Evolutionary conservation across 2,797 vertebrate genomes (phyloP), one percentile per base, ranked within the genome.

Genomic region (Danio choprae): DNA sequence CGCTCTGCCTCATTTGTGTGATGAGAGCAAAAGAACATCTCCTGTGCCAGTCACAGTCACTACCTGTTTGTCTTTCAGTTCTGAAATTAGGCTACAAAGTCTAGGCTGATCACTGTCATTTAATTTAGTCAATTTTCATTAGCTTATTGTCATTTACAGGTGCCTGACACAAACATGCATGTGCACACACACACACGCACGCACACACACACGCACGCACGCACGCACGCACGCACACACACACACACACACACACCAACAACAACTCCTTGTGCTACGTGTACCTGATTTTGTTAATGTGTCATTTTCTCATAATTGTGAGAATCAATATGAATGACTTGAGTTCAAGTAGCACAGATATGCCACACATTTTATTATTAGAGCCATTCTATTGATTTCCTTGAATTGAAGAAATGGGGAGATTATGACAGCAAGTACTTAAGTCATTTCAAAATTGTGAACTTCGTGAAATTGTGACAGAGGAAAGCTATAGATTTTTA

Each of bases 381-480:
- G 11, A n/a, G 0, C 5, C 40, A 55, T 75, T 56, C 13, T 29
- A 71, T 56, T 20, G 11, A 76, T 60, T 43, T 11, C 7, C 20
- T 15, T 64, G 22, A 60, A 72, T 7, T 20, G 41, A 9, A 40
- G 16, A 7, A 53, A 41, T 51, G 3, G 18, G 2, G 36, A 63
- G 48, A 15, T 41, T 53, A 40, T 51, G 48, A 18, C 41, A 69
- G 40, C 74, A 62, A 73, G 7, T 38, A 43, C 69, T 72, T 13
- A 67, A 67, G 29, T 43, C 60, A 73, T 53, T 77, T 72, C 68
- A 73, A 69, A 62, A 58, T 29, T 46, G 58, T 72, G 41, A 62
- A 56, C 38, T 50, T 36, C n/a, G n/a, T n/a, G n/a, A n/a, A 71
- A 63, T 9, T 79, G 20, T 46, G 59, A 69, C 67, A 77, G 44